A percentile compares a stretch with the other conserved stretches of the same genome.
Evolutionary conservation across 2,797 vertebrate species (phyloP).

Genomic region (Ceyx erithaca): DNA sequence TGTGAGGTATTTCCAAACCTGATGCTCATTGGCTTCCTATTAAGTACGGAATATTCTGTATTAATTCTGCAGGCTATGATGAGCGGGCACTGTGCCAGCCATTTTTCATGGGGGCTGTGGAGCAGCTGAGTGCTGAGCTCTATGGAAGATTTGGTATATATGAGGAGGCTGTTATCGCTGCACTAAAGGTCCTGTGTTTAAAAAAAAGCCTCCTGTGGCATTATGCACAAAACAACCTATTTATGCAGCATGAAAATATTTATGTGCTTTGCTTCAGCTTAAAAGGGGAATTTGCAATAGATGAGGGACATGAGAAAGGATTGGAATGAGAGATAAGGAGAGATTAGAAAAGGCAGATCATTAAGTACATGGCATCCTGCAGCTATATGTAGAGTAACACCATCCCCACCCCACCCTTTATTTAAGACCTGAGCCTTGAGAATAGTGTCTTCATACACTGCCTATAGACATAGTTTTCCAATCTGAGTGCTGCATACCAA

Average conservation of each 20-base stretch:
- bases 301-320: conserved; percentile 43
- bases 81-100: not conserved
- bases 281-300: conserved; percentile 56
- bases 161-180: conserved; percentile 50
- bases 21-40: not conserved
- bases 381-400: not conserved
- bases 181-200: conserved; percentile 38
- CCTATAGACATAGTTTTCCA: not conserved
- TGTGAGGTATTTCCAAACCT: not conserved
- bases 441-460: not conserved
- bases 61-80: not conserved
- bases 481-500: not conserved
- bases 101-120: not conserved
- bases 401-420: rapidly evolving
- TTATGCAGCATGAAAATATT: conserved; percentile 63
- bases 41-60: conserved; percentile 34
- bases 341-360: conserved; percentile 52
- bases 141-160: conserved; percentile 51
- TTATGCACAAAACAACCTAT: conserved; percentile 64
- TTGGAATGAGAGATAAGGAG: conserved; percentile 42
- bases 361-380: conserved; percentile 52
- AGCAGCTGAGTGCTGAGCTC: conserved; percentile 46
- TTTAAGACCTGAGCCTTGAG: not conserved
- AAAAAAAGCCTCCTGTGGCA: conserved; percentile 38
- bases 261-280: conserved; percentile 21